A percentile compares a stretch with the other conserved stretches of the same genome.
phyloP scores from a whole-genome alignment of 1,140 invertebrate genomes.

The Hormaphis cornu region DNA sequence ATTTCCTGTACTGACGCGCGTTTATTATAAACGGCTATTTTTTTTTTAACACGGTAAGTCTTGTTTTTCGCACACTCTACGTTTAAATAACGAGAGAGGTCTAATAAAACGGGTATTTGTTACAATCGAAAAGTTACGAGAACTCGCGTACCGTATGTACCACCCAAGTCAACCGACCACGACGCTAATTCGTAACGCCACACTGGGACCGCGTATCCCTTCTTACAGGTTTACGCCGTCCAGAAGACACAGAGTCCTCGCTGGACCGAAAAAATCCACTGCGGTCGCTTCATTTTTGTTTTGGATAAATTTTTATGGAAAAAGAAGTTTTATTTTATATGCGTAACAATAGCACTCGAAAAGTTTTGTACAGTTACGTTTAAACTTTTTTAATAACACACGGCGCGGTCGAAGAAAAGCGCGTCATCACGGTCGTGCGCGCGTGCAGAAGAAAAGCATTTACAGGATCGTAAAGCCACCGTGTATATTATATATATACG shows the following conservation, averaged over 20 bases:
- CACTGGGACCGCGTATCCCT: no score
- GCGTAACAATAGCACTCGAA: not conserved
- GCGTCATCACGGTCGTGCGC: no score
- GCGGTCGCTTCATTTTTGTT: not conserved
- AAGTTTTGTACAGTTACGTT: not conserved
- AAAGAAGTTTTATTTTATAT: not conserved
- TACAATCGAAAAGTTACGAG: not conserved
- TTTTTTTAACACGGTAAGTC: no score
- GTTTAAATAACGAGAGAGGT: not conserved
- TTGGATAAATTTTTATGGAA: not conserved
- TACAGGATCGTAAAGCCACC: no score
- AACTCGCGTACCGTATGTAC: no score
- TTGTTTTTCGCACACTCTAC: not conserved
- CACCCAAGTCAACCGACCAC: no score
- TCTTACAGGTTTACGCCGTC: no score
- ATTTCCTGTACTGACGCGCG: no score
- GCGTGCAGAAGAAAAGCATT: not conserved
- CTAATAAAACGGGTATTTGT: not conserved
- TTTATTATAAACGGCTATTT: no score
- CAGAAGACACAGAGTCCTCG: no score
- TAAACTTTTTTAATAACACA: slow-evolving; percentile 20
- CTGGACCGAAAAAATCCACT: no score
- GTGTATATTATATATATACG: not conserved
- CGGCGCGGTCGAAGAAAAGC: not conserved
- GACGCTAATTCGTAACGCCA: no score